phyloP scores from a whole-genome alignment of 2,797 vertebrate genomes.

The Tachyglossus aculeatus region DNA sequence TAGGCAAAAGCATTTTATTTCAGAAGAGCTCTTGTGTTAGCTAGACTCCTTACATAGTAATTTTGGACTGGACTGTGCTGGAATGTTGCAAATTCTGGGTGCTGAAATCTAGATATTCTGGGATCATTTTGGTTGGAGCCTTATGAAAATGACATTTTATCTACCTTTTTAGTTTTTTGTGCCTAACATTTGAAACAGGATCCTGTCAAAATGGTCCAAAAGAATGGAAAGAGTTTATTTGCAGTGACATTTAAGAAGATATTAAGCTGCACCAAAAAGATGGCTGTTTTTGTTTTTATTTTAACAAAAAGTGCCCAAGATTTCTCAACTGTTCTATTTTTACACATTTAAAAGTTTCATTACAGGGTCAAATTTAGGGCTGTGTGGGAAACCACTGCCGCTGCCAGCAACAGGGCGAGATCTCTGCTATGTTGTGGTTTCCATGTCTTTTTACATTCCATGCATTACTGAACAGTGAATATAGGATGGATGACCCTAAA shows the following conservation, averaged over 20 bases:
- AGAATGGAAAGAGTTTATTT: constrained; percentile 45
- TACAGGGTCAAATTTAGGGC: constrained; percentile 78
- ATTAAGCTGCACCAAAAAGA: constrained; percentile 67
- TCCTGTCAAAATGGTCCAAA: constrained; percentile 58
- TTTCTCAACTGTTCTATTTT: constrained; percentile 85
- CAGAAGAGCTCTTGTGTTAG: no score
- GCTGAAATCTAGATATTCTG: background rate
- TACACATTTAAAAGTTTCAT: constrained; percentile 78
- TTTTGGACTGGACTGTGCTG: background rate
- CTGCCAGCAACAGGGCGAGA: constrained; percentile 75
- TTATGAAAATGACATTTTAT: constrained; percentile 41
- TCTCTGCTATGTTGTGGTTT: constrained; percentile 75
- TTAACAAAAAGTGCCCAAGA: constrained; percentile 76
- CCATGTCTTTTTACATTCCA: constrained; percentile 76
- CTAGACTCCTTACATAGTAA: no score
- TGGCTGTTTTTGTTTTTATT: constrained; percentile 70
- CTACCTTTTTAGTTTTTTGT: constrained; percentile 44
- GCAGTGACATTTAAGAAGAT: constrained; percentile 46
- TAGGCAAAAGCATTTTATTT: no score
- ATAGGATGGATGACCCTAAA: constrained; percentile 72
- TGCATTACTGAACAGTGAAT: constrained; percentile 77
- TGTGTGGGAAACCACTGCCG: constrained; percentile 77
- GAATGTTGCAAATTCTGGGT: background rate
- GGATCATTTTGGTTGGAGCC: background rate
- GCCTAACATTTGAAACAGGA: constrained; percentile 53